Base-by-base conservation (phyloP, 2,888 invertebrate species). In the Pharmacophagus antenor region DNA sequence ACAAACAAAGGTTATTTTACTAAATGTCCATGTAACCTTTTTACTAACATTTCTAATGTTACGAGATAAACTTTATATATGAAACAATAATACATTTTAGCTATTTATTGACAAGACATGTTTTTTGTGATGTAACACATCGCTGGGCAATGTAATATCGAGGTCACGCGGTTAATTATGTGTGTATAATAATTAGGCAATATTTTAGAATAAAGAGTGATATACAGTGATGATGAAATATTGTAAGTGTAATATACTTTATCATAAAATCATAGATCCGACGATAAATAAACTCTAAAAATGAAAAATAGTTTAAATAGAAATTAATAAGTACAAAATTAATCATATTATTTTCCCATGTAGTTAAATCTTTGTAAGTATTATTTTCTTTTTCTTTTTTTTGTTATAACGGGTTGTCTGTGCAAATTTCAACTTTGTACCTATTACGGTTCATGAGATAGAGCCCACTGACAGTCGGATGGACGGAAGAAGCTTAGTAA, bases 21-120 rank as follows among this genome's bases (percentile, higher is more conserved):
- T 17, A 42, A 42, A 42, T n/a, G n/a, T 42, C n/a, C 5, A 42
- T 18, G 41, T 42, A 42, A 42, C 41, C 41, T 42, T 42, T 42
- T n/a, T 42, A 42, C 31, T 12, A 31, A 31, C 31, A 31, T 31
- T 31, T 31, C 31, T 31, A 42, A 42, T 42, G n/a, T 4, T 42
- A 17, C 17, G 5, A 42, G 17, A 17, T 42, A 17, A 17, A 17
- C 18, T 42, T 42, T 17, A 17, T 42, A 42, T 17, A 17, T 17
- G 17, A 42, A 42, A 42, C 15, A 17, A 31, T 31, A 31, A 31
- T 31, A 31, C 15, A 31, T 31, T 31, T 27, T 10, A 7, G 15
- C 31, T 31, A 31, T 31, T 31, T 31, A 15, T 31, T 15, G 0
- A 31, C 31, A 15, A 31, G 12, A 31, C 12, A 12, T 10, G 27